Evolutionary conservation across 30 jellyfish, hydroid and myxozoan genomes (phyloP), one percentile per base, ranked within the genome.

Genomic region (Aurelia aurita complex sp. Pacific): DNA sequence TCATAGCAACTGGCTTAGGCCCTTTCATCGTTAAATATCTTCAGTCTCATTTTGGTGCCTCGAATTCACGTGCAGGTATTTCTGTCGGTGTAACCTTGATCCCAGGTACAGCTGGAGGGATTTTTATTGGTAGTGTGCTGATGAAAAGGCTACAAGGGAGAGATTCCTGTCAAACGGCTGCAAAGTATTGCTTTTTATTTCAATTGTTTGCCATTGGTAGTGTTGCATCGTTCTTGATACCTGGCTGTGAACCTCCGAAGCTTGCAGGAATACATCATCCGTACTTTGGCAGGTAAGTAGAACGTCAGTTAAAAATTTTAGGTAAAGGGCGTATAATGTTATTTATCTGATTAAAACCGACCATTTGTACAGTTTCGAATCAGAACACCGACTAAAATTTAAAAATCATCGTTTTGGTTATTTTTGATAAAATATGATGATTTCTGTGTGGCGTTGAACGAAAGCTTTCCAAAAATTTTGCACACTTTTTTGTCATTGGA

Each of bases 81-180:
- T 97, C 99, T 5, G 94, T 97, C n/a, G 99, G 99, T 19, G 78
- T 90, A 3, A 85, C 97, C 15, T 61, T 94, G 73, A 94, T 94
- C 33, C 99, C 99, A 15, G 99, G 99, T 46, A 94, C 99, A 1
- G 97, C 99, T 10, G 97, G 97, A 1, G 99, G 99, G 77, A 94
- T 94, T 18, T 85, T 94, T 73, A 69, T 94, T 61, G 99, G 99
- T 15, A 94, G 99, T 71, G 79, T 88, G 32, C 87, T 94, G 43
- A 94, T 94, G 96, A 83, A 88, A 73, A 67, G 97, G 69, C 87
- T 94, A 35, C 77, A 89, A 67, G 97, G 88, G 46, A 33, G 74
- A 36, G 95, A 88, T 70, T 84, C 97, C 14, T 94, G 99, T 76
- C 90, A 89, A 76, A 87, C 73, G 61, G 99, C 99, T 15, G 96